Conservation (phyloP, 2,888 invertebrate genomes). For the Tanypteryx hageni region DNA sequence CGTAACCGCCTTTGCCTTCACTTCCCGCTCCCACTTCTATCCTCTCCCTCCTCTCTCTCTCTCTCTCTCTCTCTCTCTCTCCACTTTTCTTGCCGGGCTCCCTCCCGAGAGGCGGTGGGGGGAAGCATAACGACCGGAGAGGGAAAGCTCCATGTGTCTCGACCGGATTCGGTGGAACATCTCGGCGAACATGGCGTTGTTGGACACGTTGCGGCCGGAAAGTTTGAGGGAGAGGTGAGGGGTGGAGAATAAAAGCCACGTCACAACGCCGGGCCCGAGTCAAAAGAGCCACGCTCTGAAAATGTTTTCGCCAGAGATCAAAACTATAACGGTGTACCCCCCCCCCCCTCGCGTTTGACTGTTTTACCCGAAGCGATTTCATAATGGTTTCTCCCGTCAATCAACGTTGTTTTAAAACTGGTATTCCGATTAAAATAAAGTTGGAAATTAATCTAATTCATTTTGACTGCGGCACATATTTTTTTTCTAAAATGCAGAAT, state of each 20-base stretch:
- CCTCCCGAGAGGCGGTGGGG: not conserved
- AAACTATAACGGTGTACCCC: not conserved
- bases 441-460: too few species aligned
- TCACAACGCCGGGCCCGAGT: not conserved
- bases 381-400: too few species aligned
- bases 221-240: not conserved
- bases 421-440: too few species aligned
- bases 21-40: too few species aligned
- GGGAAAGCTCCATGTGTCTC: not conserved
- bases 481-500: too few species aligned
- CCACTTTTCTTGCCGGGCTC: not conserved
- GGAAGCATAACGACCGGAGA: not conserved
- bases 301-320: not conserved
- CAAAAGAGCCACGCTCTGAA: not conserved
- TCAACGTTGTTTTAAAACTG: too few species aligned
- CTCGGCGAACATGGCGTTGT: not conserved
- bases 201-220: slow-evolving; percentile 17
- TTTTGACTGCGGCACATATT: too few species aligned
- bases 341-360: too few species aligned
- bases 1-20: too few species aligned
- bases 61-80: too few species aligned
- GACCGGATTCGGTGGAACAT: not conserved
- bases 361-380: too few species aligned
- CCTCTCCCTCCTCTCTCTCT: too few species aligned
- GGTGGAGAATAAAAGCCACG: not conserved